Evolutionary conservation across 2,113 vertebrate species (phyloP).

Genomic region (Ceuthmochares aereus): DNA sequence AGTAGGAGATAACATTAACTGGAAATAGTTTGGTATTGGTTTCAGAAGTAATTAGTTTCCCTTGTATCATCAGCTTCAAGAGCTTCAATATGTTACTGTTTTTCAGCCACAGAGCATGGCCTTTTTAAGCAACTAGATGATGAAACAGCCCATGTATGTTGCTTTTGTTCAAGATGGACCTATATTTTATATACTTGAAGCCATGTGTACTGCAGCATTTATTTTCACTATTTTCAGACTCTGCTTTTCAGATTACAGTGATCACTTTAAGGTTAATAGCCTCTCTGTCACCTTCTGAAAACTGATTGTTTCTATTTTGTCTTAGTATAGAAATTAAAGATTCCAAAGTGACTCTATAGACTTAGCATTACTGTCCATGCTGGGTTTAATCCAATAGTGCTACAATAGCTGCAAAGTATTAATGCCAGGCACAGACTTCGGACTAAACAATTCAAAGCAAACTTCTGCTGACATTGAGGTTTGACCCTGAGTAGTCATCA

Average conservation of each 20-base stretch:
- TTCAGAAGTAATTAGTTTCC: conserved; percentile 23
- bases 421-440: not conserved
- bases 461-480: not conserved
- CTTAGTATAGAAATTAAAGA: not conserved
- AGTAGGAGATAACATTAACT: not conserved
- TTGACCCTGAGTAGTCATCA: not conserved
- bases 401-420: not conserved
- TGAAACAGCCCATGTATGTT: not conserved
- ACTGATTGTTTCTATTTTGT: not conserved
- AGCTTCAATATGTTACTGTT: not conserved
- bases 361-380: not conserved
- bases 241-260: not conserved
- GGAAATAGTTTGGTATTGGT: not conserved
- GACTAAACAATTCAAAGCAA: not conserved
- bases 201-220: not conserved
- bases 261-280: not conserved
- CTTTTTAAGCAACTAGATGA: not conserved
- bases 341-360: not conserved
- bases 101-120: not conserved
- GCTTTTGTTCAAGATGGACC: not conserved
- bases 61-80: not conserved
- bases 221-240: not conserved
- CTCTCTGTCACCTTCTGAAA: not conserved
- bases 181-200: not conserved
- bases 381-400: not conserved